Conservation (phyloP, 2,113 vertebrate species). For the Sylvia atricapilla region DNA sequence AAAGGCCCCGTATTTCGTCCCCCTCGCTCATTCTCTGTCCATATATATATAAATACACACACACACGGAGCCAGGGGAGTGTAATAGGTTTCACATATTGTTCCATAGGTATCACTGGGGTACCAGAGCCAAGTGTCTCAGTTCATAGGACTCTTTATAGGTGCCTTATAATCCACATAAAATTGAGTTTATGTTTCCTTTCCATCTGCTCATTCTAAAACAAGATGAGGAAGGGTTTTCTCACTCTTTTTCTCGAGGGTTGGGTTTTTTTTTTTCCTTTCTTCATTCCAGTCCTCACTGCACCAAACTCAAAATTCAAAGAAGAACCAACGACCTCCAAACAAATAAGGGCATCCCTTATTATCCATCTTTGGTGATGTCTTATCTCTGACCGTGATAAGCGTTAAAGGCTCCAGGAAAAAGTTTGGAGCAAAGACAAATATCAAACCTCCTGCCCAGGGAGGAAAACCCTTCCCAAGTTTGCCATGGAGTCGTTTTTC, state of each 20-base stretch:
- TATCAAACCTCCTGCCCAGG: background rate
- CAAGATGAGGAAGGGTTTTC: slow-evolving; percentile 20
- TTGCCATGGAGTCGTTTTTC: background rate
- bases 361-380: background rate
- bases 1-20: slow-evolving; percentile 54
- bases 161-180: slow-evolving; percentile 62
- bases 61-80: slow-evolving; percentile 1
- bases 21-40: background rate
- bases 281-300: background rate
- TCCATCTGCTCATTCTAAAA: slow-evolving; percentile 16
- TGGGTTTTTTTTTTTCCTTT: background rate
- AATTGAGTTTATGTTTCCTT: slow-evolving; percentile 62
- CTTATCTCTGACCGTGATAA: background rate
- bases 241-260: background rate
- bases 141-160: slow-evolving; percentile 65
- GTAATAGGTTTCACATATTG: slow-evolving; percentile 71
- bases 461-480: background rate
- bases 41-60: slow-evolving; percentile 32
- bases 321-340: background rate
- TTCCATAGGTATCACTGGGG: slow-evolving; percentile 59
- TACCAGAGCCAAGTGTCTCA: slow-evolving; percentile 65
- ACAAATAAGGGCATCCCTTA: background rate
- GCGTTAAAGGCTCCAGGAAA: background rate
- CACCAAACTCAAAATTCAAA: background rate
- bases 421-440: background rate